Percentiles rank a stretch among this genome's conserved stretches.
Conservation (phyloP, 2,797 vertebrate genomes). For the Gymnopithys bicolor region DNA sequence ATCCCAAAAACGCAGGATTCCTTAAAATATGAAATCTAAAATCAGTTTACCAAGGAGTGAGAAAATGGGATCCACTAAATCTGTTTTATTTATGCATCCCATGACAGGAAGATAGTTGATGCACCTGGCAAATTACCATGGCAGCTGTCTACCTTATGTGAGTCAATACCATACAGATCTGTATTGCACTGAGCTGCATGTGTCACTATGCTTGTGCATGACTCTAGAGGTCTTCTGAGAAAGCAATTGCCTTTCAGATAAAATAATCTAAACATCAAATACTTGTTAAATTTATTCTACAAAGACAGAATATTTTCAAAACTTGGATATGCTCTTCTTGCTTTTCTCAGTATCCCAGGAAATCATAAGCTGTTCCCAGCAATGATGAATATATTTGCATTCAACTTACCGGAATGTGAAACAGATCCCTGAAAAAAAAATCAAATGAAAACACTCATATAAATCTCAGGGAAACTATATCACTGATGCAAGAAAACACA, state of each 20-base stretch:
- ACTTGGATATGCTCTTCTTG: constrained; percentile 23
- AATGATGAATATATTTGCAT: background rate
- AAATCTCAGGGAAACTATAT: constrained; percentile 43
- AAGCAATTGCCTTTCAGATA: background rate
- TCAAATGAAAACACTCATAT: constrained; percentile 3
- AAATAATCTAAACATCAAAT: background rate
- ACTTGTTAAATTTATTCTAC: background rate
- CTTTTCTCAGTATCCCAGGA: background rate
- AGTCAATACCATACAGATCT: background rate
- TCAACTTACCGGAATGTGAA: constrained; percentile 30
- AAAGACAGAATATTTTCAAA: background rate
- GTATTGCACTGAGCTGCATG: background rate
- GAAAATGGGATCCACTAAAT: constrained; percentile 28
- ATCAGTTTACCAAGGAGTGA: constrained; percentile 28
- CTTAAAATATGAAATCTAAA: constrained; percentile 46
- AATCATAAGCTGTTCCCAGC: background rate
- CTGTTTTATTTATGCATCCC: constrained; percentile 48
- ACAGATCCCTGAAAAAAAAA: background rate
- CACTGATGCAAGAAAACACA: constrained; percentile 27
- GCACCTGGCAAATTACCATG: constrained; percentile 3
- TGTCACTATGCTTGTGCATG: background rate
- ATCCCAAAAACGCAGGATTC: constrained; percentile 5
- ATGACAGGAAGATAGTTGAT: constrained; percentile 20
- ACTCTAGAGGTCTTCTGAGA: constrained; percentile 12
- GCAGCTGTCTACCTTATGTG: background rate